A percentile compares a stretch with the other conserved stretches of the same genome.
Conservation (phyloP, 2,888 invertebrate genomes). For the Brenthis ino region DNA sequence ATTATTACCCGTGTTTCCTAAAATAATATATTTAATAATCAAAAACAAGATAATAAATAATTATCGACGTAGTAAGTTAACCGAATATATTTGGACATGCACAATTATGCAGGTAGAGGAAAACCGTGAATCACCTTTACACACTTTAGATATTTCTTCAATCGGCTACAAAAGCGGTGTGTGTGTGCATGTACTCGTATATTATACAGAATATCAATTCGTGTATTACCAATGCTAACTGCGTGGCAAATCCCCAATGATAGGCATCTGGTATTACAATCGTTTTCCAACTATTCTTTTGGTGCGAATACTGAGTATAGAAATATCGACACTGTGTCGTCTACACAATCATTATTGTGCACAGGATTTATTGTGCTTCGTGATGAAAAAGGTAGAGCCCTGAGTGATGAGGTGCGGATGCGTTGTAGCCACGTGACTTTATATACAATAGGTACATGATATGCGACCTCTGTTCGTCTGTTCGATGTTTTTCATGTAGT, state of each 20-base stretch:
- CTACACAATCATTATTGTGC: conserved; percentile 25
- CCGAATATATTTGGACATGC: not conserved
- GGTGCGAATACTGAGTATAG: conserved; percentile 10
- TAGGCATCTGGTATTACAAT: conserved; percentile 42
- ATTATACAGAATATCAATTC: conserved; percentile 45
- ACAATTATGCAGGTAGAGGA: conserved; percentile 14
- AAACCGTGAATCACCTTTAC: conserved; percentile 34
- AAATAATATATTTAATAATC: not conserved
- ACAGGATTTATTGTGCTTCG: conserved; percentile 24
- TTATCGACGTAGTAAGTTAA: conserved; percentile 2
- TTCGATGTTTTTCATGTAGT: too few species aligned
- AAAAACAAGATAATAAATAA: not conserved
- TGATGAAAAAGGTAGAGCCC: not conserved
- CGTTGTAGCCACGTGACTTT: conserved; percentile 39
- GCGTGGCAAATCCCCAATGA: conserved; percentile 46
- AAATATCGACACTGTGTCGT: conserved; percentile 30
- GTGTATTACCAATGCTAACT: conserved; percentile 47
- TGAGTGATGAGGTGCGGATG: conserved; percentile 28
- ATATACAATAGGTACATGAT: not conserved
- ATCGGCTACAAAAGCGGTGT: conserved; percentile 36
- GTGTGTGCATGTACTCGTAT: conserved; percentile 32
- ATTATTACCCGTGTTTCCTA: too few species aligned
- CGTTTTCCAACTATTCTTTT: conserved; percentile 39
- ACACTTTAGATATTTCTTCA: conserved; percentile 37
- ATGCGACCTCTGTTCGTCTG: not conserved